These are phyloP conservation scores for Propithecus deckenii DNA, from an alignment of 2,797 vertebrate genomes.

Conservation along the genomic window DNA sequence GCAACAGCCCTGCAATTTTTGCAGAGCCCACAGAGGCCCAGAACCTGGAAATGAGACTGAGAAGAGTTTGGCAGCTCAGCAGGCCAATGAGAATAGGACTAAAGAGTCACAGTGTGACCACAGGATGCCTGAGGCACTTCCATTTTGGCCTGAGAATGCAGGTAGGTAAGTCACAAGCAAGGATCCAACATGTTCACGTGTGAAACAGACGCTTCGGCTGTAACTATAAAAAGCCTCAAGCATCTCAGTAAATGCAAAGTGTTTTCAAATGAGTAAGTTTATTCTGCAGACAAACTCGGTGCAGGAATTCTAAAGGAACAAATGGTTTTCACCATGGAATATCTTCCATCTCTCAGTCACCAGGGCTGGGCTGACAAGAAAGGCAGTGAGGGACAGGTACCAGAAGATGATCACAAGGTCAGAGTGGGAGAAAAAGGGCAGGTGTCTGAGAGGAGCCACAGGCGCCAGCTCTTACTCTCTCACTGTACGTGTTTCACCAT, in stretches of 20 bases:
- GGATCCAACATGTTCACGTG: neutral
- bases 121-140: neutral
- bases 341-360: neutral
- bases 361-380: neutral
- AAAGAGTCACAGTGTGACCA: neutral
- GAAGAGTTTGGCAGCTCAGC: neutral
- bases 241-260: neutral
- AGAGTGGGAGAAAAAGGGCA: neutral
- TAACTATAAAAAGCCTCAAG: neutral
- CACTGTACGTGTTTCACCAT: neutral
- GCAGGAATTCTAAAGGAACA: neutral
- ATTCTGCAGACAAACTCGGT: neutral
- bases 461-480: rapidly evolving
- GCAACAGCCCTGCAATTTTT: neutral
- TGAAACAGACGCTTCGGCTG: conserved; percentile 5
- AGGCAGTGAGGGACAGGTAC: neutral
- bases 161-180: neutral
- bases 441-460: neutral
- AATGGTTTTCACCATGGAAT: neutral
- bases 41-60: neutral
- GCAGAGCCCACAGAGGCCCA: neutral
- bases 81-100: neutral
- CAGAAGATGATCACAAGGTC: neutral
- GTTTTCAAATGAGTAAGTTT: neutral
- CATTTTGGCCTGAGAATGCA: neutral